Evolutionary conservation across 2,113 vertebrate species (phyloP).

Genomic region (Brachyistius frenatus): DNA sequence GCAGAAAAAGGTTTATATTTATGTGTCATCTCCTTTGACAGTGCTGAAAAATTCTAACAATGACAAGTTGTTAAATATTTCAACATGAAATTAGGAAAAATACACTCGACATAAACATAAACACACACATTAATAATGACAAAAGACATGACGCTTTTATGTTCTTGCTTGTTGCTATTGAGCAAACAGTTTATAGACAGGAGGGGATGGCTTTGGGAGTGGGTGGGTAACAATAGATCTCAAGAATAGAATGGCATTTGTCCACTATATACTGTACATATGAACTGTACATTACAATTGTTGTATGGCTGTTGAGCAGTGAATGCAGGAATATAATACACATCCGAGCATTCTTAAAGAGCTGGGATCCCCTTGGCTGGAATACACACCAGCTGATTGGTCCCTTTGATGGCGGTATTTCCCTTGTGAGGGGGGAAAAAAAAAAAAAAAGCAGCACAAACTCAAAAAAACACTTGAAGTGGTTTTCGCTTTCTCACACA

Average conservation of each 20-base stretch:
- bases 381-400: slow-evolving; percentile 80
- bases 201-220: slow-evolving; percentile 55
- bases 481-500: slow-evolving; percentile 67
- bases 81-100: background rate
- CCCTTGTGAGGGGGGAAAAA: slow-evolving; percentile 48
- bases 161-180: slow-evolving; percentile 84
- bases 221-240: slow-evolving; percentile 64
- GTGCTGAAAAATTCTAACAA: no score
- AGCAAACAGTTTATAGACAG: slow-evolving; percentile 88
- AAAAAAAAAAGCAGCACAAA: slow-evolving; percentile 78
- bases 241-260: slow-evolving; percentile 80
- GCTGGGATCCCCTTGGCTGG: slow-evolving; percentile 78
- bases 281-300: slow-evolving; percentile 72
- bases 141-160: slow-evolving; percentile 81
- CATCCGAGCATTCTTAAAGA: slow-evolving; percentile 73
- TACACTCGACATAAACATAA: background rate
- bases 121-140: slow-evolving; percentile 70
- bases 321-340: slow-evolving; percentile 70
- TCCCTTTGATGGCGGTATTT: slow-evolving; percentile 82
- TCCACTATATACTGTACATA: slow-evolving; percentile 72
- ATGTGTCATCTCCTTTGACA: background rate
- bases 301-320: slow-evolving; percentile 78
- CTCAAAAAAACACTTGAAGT: slow-evolving; percentile 77
- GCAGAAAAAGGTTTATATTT: background rate
- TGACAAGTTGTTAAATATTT: no score